Percentiles rank a stretch among this genome's conserved stretches.
phyloP scores from a whole-genome alignment of 2,113 vertebrate genomes.

The Sigmodon hispidus region DNA sequence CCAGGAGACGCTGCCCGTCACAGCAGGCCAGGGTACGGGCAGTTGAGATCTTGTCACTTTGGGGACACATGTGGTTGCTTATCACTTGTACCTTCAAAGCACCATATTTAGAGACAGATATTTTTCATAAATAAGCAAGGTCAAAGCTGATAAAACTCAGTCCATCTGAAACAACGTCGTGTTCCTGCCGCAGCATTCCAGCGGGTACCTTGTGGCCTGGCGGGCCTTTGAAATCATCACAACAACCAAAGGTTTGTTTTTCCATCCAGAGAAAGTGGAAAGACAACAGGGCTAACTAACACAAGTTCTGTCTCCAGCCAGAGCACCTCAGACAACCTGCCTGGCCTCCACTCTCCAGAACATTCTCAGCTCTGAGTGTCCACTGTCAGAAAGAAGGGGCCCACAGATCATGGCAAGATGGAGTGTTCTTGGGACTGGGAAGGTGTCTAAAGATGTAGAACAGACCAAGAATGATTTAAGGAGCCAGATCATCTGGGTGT shows the following conservation, averaged over 20 bases:
- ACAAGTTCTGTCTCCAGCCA: not conserved
- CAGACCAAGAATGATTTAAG: not conserved
- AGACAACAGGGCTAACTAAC: constrained; percentile 6
- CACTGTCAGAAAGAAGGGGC: not conserved
- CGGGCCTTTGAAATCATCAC: constrained; percentile 73
- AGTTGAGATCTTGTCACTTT: not conserved
- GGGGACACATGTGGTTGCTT: not conserved
- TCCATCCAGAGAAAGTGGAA: constrained; percentile 68
- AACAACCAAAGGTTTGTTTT: constrained; percentile 77
- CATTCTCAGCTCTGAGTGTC: not conserved
- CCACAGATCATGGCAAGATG: rapidly evolving
- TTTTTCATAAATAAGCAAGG: constrained; percentile 71
- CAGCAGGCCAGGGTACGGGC: not conserved
- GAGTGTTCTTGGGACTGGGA: not conserved
- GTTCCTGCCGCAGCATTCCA: not conserved
- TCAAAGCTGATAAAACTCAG: constrained; percentile 68
- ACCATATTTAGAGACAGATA: constrained; percentile 37
- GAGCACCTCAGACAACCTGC: not conserved
- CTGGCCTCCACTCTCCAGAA: rapidly evolving
- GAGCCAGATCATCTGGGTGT: not conserved
- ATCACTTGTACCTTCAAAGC: constrained; percentile 55
- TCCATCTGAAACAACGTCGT: constrained; percentile 59
- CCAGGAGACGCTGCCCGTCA: not conserved
- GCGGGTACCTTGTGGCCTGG: constrained; percentile 69
- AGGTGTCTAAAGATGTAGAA: rapidly evolving